Conservation (phyloP, 2,797 vertebrate species). For the Mionectes olivaceus region DNA sequence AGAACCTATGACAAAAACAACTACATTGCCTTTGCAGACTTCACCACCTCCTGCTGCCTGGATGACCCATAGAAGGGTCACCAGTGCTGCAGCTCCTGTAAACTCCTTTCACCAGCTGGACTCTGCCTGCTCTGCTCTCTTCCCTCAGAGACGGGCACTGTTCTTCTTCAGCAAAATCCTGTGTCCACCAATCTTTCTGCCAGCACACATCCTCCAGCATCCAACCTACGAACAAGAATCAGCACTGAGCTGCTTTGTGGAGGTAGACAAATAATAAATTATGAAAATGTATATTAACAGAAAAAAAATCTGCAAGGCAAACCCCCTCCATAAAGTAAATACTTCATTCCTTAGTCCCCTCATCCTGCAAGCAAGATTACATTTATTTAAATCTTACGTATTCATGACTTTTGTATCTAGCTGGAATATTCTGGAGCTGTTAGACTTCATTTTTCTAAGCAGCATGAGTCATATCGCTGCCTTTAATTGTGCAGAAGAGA, state of each 20-base stretch:
- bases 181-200: background rate
- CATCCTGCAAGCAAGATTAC: background rate
- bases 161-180: background rate
- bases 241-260: background rate
- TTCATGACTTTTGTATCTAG: background rate
- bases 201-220: rapidly evolving
- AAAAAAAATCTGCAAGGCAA: background rate
- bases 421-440: background rate
- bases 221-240: background rate
- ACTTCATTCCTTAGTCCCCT: background rate
- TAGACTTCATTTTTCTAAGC: background rate
- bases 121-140: background rate
- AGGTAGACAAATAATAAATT: background rate
- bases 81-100: background rate
- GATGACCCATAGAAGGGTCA: no score
- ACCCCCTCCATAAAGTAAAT: background rate
- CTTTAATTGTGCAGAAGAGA: conserved; percentile 4
- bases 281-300: background rate
- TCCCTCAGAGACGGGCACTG: rapidly evolving
- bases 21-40: background rate
- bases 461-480: background rate
- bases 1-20: background rate
- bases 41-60: background rate
- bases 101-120: background rate
- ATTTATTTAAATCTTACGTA: background rate